Evolutionary conservation across 1,140 invertebrate genomes (phyloP).

Genomic region (Hirudo medicinalis): DNA sequence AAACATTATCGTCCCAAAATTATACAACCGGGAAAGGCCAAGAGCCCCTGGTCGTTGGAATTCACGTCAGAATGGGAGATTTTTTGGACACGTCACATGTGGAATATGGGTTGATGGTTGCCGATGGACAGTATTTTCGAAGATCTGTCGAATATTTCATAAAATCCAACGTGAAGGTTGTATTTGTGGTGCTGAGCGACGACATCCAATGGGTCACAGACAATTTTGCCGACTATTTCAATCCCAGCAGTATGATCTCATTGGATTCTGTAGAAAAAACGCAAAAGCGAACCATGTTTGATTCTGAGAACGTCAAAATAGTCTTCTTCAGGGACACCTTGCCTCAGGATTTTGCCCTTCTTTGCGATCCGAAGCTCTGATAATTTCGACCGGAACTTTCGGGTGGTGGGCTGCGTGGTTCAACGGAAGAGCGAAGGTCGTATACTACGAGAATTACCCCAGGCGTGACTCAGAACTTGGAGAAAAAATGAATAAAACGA

Average conservation of each 20-base stretch:
- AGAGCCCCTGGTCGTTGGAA: constrained; percentile 10
- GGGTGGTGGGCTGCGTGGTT: constrained; percentile 56
- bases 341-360: constrained; percentile 51
- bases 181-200: constrained; percentile 20
- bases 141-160: constrained; percentile 18
- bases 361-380: constrained; percentile 54
- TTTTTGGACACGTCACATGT: background rate
- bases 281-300: background rate
- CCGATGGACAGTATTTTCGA: constrained; percentile 15
- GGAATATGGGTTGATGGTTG: constrained; percentile 14
- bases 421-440: constrained; percentile 44
- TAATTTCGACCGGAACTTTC: constrained; percentile 57
- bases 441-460: constrained; percentile 28
- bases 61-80: constrained; percentile 22
- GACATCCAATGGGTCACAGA: constrained; percentile 2
- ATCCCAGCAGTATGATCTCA: background rate
- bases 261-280: background rate
- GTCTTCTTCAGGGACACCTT: constrained; percentile 29
- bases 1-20: too few species aligned
- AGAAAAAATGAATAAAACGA: background rate
- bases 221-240: too few species aligned
- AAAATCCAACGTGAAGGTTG: background rate
- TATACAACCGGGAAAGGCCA: background rate
- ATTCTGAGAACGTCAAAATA: background rate
- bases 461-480: background rate